Evolutionary conservation across 1,140 invertebrate genomes (phyloP), one percentile per base, ranked within the genome.

Genomic region (Vanessa atalanta): DNA sequence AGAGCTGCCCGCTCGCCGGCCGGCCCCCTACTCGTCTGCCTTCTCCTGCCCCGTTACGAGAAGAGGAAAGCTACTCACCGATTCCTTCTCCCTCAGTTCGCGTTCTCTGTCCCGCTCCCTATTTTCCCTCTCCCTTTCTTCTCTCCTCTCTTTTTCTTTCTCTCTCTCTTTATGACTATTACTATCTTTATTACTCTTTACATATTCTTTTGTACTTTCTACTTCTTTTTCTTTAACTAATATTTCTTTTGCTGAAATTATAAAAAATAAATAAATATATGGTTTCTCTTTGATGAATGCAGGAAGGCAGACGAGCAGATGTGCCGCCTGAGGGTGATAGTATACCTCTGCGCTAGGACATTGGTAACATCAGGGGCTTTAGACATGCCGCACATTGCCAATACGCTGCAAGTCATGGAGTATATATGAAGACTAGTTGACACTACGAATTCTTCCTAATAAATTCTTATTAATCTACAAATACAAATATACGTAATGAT

Each of bases 61-160:
- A 26, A 51, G 23, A 57, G 47, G 47, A 47, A 68, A 15, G 20
- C 6, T 93, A 77, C 93, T 90, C 79, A 93, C 90, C 81, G 90
- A 90, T 79, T 94, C 93, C 77, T 85, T 79, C 72, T 93, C 83
- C 75, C 93, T 94, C 75, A 94, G 94, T 81, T 94, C 73, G 65
- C 74, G 82, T 72, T 89, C 84, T 69, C 70, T 78, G 55, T 87
- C 85, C 73, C 76, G 82, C 61, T 88, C 79, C 64, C 73, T 81
- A 65, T 53, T 70, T 85, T 82, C 75, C 87, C 75, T 79, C 65
- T 86, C 83, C 65, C 77, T 84, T 31, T 86, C 80, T 75, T 76
- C 79, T 68, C 82, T 79, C 70, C 69, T 82, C 67, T 88, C 86
- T 72, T 70, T 83, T n/a, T 87, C 85, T 37, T 70, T 84, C 63